phyloP scores from a whole-genome alignment of 2,113 vertebrate species.

The Malurus elegans region DNA sequence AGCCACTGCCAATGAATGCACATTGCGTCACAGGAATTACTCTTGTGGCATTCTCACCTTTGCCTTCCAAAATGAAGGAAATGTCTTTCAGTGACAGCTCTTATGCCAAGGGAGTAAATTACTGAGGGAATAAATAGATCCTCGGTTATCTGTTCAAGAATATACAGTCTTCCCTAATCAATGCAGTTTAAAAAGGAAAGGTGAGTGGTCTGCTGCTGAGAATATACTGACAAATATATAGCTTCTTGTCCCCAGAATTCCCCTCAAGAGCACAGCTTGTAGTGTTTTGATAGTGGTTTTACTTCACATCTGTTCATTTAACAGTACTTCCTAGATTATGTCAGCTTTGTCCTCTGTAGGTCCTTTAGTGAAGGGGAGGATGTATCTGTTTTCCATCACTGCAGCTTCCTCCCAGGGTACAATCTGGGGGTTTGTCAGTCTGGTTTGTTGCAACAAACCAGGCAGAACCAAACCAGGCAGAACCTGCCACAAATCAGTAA shows the following conservation, averaged over 20 bases:
- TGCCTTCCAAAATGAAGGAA: constrained; percentile 18
- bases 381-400: constrained; percentile 8
- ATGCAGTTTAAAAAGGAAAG: neutral
- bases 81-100: neutral
- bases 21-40: neutral
- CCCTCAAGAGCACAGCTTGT: neutral
- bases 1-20: neutral
- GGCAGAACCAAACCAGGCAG: constrained; percentile 14
- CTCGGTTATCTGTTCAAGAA: neutral
- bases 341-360: neutral
- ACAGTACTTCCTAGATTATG: neutral
- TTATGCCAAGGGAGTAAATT: neutral
- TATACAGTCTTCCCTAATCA: neutral
- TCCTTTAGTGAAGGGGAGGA: neutral
- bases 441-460: neutral
- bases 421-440: neutral
- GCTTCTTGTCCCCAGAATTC: neutral
- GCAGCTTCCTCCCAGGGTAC: constrained; percentile 4
- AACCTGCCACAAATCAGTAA: neutral
- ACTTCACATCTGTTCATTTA: neutral
- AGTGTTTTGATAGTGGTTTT: neutral
- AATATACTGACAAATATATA: neutral
- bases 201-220: neutral
- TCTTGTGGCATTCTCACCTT: constrained; percentile 26
- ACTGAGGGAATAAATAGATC: neutral